A percentile compares a stretch with the other conserved stretches of the same genome.
phyloP scores from a whole-genome alignment of 2,888 invertebrate species.

The Torymus texanus region DNA sequence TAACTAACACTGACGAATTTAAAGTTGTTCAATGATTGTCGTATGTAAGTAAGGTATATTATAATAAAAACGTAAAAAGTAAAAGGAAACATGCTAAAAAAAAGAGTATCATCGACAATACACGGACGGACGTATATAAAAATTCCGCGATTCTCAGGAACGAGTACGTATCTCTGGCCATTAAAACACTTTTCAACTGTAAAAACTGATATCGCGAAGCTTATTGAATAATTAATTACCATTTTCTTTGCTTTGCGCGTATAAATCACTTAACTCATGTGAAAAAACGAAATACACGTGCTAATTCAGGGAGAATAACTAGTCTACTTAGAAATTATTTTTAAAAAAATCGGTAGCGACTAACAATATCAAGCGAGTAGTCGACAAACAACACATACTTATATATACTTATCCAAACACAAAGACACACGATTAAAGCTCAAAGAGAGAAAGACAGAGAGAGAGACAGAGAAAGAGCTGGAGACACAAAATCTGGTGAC shows the following conservation, averaged over 20 bases:
- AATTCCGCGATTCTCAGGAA: background rate
- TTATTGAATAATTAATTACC: conserved; percentile 13
- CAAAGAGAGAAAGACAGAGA: background rate
- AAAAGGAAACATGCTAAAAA: background rate
- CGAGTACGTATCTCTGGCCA: background rate
- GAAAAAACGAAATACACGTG: background rate
- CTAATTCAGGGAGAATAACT: too few relatives aligned
- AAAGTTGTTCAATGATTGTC: conserved; percentile 4
- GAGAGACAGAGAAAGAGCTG: background rate
- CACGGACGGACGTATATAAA: too few relatives aligned
- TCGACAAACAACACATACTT: conserved; percentile 3
- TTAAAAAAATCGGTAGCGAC: too few relatives aligned
- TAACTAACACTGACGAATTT: conserved; percentile 31
- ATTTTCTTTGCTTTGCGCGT: background rate
- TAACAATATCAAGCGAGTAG: background rate
- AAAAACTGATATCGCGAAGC: background rate
- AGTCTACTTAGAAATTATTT: too few relatives aligned
- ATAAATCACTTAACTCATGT: background rate
- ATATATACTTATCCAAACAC: background rate
- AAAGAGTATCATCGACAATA: background rate
- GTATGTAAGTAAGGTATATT: too few relatives aligned
- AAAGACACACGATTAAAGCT: conserved; percentile 7
- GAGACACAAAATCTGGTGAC: background rate
- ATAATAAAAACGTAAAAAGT: background rate
- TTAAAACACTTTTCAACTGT: background rate